Conservation (phyloP, 1,140 invertebrate species). For the Belonocnema kinseyi region DNA sequence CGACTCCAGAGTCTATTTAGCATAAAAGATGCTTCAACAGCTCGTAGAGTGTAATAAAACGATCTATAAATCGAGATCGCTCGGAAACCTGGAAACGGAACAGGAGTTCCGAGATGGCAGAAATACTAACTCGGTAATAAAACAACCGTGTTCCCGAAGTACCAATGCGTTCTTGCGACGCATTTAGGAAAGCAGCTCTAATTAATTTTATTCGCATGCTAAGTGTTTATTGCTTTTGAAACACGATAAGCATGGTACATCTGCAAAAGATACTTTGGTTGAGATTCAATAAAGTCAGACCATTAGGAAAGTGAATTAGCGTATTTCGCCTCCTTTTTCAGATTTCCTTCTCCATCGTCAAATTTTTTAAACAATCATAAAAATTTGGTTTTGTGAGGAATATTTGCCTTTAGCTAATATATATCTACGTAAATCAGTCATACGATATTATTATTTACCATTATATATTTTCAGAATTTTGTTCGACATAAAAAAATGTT, state of each 20-base stretch:
- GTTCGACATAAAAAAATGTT: too few species aligned
- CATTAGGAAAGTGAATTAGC: neutral
- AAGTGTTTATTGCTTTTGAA: constrained; percentile 59
- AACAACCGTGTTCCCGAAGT: constrained; percentile 39
- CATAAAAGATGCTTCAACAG: constrained; percentile 38
- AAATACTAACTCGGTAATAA: constrained; percentile 41
- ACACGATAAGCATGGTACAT: constrained; percentile 45
- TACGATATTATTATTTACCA: too few species aligned
- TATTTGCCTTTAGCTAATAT: too few species aligned
- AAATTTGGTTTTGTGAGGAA: too few species aligned
- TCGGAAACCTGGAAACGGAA: constrained; percentile 35
- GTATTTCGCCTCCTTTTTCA: neutral
- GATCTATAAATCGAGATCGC: constrained; percentile 54
- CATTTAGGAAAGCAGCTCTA: constrained; percentile 57
- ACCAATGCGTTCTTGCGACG: constrained; percentile 45
- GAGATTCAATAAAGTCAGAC: neutral
- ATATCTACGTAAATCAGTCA: too few species aligned
- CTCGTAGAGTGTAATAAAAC: constrained; percentile 45
- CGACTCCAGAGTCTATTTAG: constrained; percentile 35
- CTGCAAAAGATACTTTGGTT: neutral
- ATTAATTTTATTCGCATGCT: constrained; percentile 68
- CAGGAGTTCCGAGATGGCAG: constrained; percentile 18
- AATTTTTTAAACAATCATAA: too few species aligned
- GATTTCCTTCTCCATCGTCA: too few species aligned
- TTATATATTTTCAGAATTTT: too few species aligned